A percentile compares a stretch with the other conserved stretches of the same genome.
These are phyloP conservation scores for Cyclophora punctaria DNA, from an alignment of 2,888 invertebrate genomes.

Conservation along the genomic window DNA sequence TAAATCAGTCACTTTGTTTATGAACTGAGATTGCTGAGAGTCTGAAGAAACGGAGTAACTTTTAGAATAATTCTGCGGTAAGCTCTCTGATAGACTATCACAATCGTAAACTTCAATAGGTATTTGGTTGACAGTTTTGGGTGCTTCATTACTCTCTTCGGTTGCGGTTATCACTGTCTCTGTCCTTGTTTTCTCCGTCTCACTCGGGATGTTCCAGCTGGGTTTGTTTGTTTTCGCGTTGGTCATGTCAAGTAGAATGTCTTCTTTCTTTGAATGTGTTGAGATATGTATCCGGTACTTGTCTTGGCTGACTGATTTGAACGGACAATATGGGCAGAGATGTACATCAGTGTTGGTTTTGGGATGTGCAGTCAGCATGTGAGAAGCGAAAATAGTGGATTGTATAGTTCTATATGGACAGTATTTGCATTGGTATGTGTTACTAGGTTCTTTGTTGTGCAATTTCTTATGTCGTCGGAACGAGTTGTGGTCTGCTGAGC, in stretches of 20 bases:
- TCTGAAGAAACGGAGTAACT: conserved; percentile 40
- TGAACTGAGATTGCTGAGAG: conserved; percentile 35
- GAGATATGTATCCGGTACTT: conserved; percentile 74
- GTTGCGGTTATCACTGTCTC: conserved; percentile 23
- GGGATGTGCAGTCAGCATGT: conserved; percentile 87
- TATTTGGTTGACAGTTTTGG: conserved; percentile 46
- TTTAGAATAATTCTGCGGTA: conserved; percentile 51
- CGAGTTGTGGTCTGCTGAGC: conserved; percentile 87
- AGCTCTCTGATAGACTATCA: conserved; percentile 54
- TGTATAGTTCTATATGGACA: conserved; percentile 89
- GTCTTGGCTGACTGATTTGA: conserved; percentile 78
- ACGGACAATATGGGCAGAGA: conserved; percentile 76
- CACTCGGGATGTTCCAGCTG: conserved; percentile 64
- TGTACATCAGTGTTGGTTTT: conserved; percentile 78
- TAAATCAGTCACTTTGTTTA: conserved; percentile 45
- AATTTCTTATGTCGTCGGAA: conserved; percentile 85
- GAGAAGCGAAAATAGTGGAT: conserved; percentile 84
- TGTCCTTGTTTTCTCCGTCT: conserved; percentile 30
- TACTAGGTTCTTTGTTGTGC: conserved; percentile 79
- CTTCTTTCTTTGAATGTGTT: conserved; percentile 66
- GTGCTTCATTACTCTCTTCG: conserved; percentile 32
- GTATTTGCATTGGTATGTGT: conserved; percentile 83
- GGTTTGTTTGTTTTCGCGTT: conserved; percentile 46
- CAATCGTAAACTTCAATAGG: conserved; percentile 64
- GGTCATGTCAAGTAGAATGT: conserved; percentile 50